Evolutionary conservation across 30 jellyfish, hydroid and myxozoan genomes (phyloP).

Genomic region (Mastigias papua): DNA sequence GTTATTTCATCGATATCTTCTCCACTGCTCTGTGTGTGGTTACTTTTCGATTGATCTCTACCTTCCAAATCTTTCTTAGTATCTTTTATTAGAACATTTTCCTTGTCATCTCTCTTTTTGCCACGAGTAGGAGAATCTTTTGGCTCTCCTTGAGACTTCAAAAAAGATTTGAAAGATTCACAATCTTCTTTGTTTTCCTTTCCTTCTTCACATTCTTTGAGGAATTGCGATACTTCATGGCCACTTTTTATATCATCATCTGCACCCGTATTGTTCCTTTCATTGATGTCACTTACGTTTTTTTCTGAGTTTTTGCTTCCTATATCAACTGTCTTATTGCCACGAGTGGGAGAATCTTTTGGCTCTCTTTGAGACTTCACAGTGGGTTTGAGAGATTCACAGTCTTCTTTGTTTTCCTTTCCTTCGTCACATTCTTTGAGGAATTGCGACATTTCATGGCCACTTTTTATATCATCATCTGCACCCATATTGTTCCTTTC

Average conservation of each 20-base stretch:
- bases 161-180: background rate
- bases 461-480: background rate
- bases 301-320: too few species aligned
- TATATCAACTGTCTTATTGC: background rate
- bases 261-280: too few species aligned
- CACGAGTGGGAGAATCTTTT: background rate
- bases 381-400: background rate
- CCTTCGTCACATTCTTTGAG: constrained; percentile 2
- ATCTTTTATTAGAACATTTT: background rate
- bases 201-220: constrained; percentile 1
- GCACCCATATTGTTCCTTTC: too few species aligned
- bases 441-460: background rate
- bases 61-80: background rate
- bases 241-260: background rate
- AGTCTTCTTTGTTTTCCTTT: background rate
- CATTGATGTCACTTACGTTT: too few species aligned
- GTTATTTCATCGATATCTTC: background rate
- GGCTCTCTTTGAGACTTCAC: background rate
- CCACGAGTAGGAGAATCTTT: background rate
- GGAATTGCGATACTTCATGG: background rate
- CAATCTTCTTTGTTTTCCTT: background rate
- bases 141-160: background rate
- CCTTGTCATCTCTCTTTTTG: background rate
- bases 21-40: background rate
- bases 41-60: background rate